Conservation (phyloP, 2,113 vertebrate genomes). For the pig (Sus scrofa) region T2T-Sscrofa CM000812.6:64890001-64890500, state of each 20-base stretch:
- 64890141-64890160: neutral
- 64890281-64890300: neutral
- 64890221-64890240: neutral
- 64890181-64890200: slow-evolving; percentile 18
- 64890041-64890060: too few species aligned
- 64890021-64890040: neutral
- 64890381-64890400: neutral
- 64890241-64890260: neutral
- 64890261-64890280: neutral
- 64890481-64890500: neutral
- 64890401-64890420: too few species aligned
- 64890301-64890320: neutral
- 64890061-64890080: neutral
- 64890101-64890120: neutral
- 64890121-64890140: neutral
- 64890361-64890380: neutral
- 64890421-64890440: neutral
- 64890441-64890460: neutral
- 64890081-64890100: neutral
- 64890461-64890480: neutral
- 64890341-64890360: neutral
- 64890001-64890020: neutral
- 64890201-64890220: neutral
- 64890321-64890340: neutral
- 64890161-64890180: neutral